Base-by-base conservation (phyloP, 2,888 invertebrate species). In the Parnassius apollo region DNA sequence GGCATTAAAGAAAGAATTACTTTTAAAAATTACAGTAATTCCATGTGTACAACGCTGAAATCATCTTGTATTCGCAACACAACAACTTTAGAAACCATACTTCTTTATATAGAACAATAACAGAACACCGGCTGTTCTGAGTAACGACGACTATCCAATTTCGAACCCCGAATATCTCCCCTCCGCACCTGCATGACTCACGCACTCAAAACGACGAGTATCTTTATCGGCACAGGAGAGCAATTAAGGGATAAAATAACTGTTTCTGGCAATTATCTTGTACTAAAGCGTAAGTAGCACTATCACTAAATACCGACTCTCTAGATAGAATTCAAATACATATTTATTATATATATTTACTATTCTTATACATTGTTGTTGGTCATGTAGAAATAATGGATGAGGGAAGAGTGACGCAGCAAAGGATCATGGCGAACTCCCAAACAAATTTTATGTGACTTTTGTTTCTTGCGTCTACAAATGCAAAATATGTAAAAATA, bases 211-310 rank as follows among this genome's bases (percentile, higher is more conserved):
- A 25, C 12, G 42, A 45, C 50, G 42, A 42, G 45, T 58, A 49
- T 53, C 59, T 42, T 11, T 59, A 63, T 63, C 59, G 12, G 8
- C 25, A 35, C 53, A 22, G 46, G 56, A 57, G 42, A 54, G 50
- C 58, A 63, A 54, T 63, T 55, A 50, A 42, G 54, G 62, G 42
- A 58, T 62, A 62, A 58, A 62, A 42, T 53, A 55, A 44, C 25
- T 18, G 57, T 49, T 42, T 54, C 60, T 49, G 58, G 54, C 58
- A 45, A 55, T 63, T 59, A 46, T 59, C 59, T 56, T 59, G 45
- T 53, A 54, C 48, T 35, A 49, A 25, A 57, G 50, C 25, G 49
- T 45, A 11, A 12, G 56, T 9, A 25, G 18, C 54, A 59, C 42
- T 25, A 22, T 61, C 35, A 45, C 18, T 10, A 35, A 35, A 35